These are phyloP conservation scores for Drosophila borborema DNA, from an alignment of 2,888 invertebrate species.

Conservation along the genomic window DNA sequence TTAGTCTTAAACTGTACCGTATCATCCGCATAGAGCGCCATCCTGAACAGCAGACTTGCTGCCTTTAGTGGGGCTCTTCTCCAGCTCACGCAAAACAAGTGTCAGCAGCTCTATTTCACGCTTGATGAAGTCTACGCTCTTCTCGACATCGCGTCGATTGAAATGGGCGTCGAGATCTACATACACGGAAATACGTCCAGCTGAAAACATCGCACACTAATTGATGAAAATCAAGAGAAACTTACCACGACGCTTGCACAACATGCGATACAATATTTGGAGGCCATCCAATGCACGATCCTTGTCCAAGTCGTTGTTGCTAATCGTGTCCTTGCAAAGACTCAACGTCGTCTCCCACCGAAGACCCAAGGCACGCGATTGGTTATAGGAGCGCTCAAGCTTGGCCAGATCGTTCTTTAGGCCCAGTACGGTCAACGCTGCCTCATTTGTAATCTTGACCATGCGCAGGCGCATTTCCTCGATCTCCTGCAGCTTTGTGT, in stretches of 20 bases:
- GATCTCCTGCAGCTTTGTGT: slow-evolving; percentile 77
- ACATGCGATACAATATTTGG: slow-evolving; percentile 75
- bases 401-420: slow-evolving; percentile 83
- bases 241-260: slow-evolving; percentile 80
- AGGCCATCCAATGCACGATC: slow-evolving; percentile 82
- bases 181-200: background rate
- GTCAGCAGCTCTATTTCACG: slow-evolving; percentile 47
- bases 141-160: slow-evolving; percentile 42
- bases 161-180: slow-evolving; percentile 31
- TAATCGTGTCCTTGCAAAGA: slow-evolving; percentile 76
- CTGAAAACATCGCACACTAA: background rate
- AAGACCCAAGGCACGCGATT: slow-evolving; percentile 74
- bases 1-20: background rate
- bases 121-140: slow-evolving; percentile 52
- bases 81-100: slow-evolving; percentile 43
- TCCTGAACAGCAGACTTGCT: slow-evolving; percentile 32
- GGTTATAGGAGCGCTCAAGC: slow-evolving; percentile 82
- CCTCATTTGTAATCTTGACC: slow-evolving; percentile 83
- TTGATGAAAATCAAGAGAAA: background rate
- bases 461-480: slow-evolving; percentile 83
- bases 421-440: slow-evolving; percentile 81
- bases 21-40: slow-evolving; percentile 30
- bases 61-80: slow-evolving; percentile 20
- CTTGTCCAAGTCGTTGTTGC: slow-evolving; percentile 73
- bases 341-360: slow-evolving; percentile 83